Evolutionary conservation across 2,888 invertebrate genomes (phyloP).

Genomic region (Diloba caeruleocephala): DNA sequence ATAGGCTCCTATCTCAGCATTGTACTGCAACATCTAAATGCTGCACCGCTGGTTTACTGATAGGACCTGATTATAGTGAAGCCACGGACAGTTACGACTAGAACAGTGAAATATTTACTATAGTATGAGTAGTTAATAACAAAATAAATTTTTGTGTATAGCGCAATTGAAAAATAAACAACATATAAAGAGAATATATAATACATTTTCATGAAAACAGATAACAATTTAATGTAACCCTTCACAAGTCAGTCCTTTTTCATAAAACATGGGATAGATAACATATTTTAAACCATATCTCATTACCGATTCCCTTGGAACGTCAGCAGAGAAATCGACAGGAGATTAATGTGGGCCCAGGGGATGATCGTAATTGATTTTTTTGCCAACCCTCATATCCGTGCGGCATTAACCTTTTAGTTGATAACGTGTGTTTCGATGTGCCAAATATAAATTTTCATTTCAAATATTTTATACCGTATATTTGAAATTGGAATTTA

Average conservation of each 20-base stretch:
- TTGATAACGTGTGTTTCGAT: conserved; percentile 44
- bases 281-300: conserved; percentile 54
- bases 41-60: too few species aligned
- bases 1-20: too few species aligned
- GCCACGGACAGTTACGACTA: too few species aligned
- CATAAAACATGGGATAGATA: conserved; percentile 37
- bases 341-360: conserved; percentile 59
- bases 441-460: conserved; percentile 43
- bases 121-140: too few species aligned
- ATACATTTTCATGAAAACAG: too few species aligned
- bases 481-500: conserved; percentile 31
- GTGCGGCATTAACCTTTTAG: conserved; percentile 46
- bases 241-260: conserved; percentile 12
- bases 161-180: too few species aligned
- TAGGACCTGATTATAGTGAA: too few species aligned
- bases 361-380: conserved; percentile 64
- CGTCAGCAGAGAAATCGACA: conserved; percentile 57
- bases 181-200: too few species aligned
- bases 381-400: conserved; percentile 52
- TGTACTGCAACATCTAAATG: too few species aligned
- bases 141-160: too few species aligned
- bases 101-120: too few species aligned
- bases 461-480: conserved; percentile 36
- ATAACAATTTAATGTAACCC: conserved; percentile 18
- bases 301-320: conserved; percentile 46